Evolutionary conservation across 53 echinoderm and acorn worm species (phyloP).

Genomic region (Hippasteria phrygiana): DNA sequence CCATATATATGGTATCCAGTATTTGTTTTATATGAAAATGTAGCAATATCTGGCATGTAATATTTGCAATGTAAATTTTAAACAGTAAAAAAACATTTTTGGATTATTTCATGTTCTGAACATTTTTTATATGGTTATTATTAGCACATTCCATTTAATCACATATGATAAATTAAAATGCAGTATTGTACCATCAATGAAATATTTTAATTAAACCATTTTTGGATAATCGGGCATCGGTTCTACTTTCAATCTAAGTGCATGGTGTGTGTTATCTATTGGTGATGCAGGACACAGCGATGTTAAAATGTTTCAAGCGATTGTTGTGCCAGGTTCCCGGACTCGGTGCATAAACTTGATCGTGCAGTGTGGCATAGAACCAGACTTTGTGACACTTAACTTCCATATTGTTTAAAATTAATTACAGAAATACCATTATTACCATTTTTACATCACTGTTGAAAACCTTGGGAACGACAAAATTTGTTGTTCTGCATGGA

Average conservation of each 20-base stretch:
- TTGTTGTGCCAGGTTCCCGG: background rate
- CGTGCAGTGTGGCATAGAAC: too few species aligned
- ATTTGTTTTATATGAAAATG: conserved; percentile 36
- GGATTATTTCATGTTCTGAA: background rate
- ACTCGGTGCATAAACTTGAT: too few species aligned
- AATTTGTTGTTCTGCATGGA: background rate
- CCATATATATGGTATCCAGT: conserved; percentile 44
- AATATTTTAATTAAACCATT: conserved; percentile 44
- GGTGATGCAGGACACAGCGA: background rate
- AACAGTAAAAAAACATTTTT: conserved; percentile 10
- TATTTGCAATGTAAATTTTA: conserved; percentile 49
- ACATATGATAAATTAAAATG: conserved; percentile 18
- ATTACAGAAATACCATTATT: too few species aligned
- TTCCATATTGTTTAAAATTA: too few species aligned
- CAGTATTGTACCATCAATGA: conserved; percentile 60
- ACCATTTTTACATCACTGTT: conserved; percentile 1
- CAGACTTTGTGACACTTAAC: too few species aligned
- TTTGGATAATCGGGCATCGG: background rate
- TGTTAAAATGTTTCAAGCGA: background rate
- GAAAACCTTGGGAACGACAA: too few species aligned
- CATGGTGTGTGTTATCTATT: background rate
- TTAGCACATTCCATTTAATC: conserved; percentile 45
- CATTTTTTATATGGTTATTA: conserved; percentile 37
- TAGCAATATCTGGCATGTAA: conserved; percentile 53
- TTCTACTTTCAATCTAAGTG: background rate